Base-by-base conservation (phyloP, 2,113 vertebrate genomes). In the Solenodon paradoxus region DNA sequence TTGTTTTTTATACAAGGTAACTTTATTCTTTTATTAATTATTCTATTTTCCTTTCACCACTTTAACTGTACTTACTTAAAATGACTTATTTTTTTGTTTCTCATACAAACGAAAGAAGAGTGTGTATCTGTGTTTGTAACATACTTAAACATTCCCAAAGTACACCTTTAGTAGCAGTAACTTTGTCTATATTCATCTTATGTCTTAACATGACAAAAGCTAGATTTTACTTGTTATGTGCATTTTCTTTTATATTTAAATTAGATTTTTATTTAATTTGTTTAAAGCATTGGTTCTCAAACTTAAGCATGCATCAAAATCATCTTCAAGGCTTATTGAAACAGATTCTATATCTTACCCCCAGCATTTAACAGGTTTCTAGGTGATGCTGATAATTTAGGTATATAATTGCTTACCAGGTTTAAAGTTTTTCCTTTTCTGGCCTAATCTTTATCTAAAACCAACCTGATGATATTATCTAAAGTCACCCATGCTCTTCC, bases 11-110 rank as follows among this genome's bases (percentile, higher is more conserved):
- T 74, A 85, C 2, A 63, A 86, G 45, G 24, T 49, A 68, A 35
- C 81, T 96, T 94, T 40, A 24, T 78, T 94, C 64, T 42, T 81
- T 96, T 88, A 94, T 22, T 32, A 66, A 1, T 92, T 82, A 5
- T 64, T 38, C 5, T 69, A 0, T 84, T 87, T 90, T 94, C 1
- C n/a, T 63, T 85, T 45, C 17, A 59, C 1, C n/a, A 16, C 42
- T 89, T 68, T 83, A 94, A 82, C 51, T 93, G 17, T 92, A 24
- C 16, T 88, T 88, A 83, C 22, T 20, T 84, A 59, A 79, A 85
- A 85, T 95, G 45, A 81, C 11, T 83, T 75, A 81, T 2, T 84
- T 94, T 95, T 92, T 85, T 20, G 88, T 51, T 32, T 38, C 24
- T 77, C 3, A 61, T 86, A 47, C 9, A 16, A 47, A 45, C 26